Evolutionary conservation across 2,888 invertebrate genomes (phyloP), one percentile per base, ranked within the genome.

Genomic region (Axea sp.): DNA sequence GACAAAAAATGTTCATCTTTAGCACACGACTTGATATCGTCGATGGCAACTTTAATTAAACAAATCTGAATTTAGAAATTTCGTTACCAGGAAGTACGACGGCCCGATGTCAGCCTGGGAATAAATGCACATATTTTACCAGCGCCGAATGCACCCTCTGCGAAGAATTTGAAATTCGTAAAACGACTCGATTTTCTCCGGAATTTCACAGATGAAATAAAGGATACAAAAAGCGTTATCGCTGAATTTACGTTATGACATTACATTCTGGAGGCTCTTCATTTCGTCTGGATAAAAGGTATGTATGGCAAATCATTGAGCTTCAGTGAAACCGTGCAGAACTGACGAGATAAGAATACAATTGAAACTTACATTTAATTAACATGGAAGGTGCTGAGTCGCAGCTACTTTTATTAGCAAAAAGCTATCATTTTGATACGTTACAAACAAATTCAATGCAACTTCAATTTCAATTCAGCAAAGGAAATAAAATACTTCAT

Each of bases 121-220:
- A 62, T 62, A 4, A 64, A 62, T 62, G 49, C 39, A 30, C 62
- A 62, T 62, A 62, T 41, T 62, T 62, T 62, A 62, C 22, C 22
- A 49, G 24, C 37, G 14, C 9, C 30, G 37, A 60, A 39, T 22
- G 31, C 19, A 31, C 51, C 28, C 45, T 45, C 45, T 24, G 24
- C 39, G 37, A 39, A 33, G 51, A 51, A 64, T 51, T 51, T 51
- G 41, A 51, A 51, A 64, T 64, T 64, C 51, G 51, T 41, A 51
- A 41, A 51, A 41, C 64, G 51, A 24, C 49, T 41, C 51, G 64
- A 51, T 39, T 51, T 43, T 51, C 64, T 64, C 31, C 15, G 51
- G 26, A 49, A 51, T 64, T 64, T 35, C 41, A 7, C 17, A 7
- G 9, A 31, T 31, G 39, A 45, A 62, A 62, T 51, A 51, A 51